Evolutionary conservation across 2,888 invertebrate species (phyloP).

Genomic region (Thumatha senex): DNA sequence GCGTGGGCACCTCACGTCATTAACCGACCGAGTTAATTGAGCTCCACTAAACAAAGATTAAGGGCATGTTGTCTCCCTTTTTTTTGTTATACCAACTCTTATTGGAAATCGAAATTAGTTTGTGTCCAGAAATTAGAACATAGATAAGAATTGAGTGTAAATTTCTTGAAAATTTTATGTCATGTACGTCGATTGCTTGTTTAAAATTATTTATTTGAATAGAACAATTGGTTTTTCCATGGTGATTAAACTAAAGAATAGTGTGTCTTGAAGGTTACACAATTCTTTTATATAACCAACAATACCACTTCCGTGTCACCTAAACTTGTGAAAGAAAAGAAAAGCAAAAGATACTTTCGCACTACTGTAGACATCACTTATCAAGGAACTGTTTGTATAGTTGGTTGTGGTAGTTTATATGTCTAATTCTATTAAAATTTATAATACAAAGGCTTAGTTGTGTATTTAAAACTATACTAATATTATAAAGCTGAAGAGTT

Average conservation of each 20-base stretch:
- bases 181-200: not conserved
- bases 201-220: not conserved
- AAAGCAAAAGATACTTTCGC: too few relatives aligned
- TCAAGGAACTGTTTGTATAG: too few relatives aligned
- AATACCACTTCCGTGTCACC: too few relatives aligned
- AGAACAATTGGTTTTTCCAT: not conserved
- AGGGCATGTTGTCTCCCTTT: slow-evolving; percentile 38
- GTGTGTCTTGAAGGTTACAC: not conserved
- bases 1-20: slow-evolving; percentile 43
- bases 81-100: slow-evolving; percentile 47
- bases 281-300: too few relatives aligned
- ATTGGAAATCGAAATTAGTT: slow-evolving; percentile 48
- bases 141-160: slow-evolving; percentile 27
- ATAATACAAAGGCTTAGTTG: too few relatives aligned
- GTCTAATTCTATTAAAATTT: too few relatives aligned
- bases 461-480: too few relatives aligned
- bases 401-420: too few relatives aligned
- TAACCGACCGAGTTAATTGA: slow-evolving; percentile 55
- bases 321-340: too few relatives aligned
- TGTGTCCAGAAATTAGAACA: slow-evolving; percentile 36
- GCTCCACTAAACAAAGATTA: slow-evolving; percentile 55
- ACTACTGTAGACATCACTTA: too few relatives aligned
- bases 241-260: not conserved
- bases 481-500: too few relatives aligned
- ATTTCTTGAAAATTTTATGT: slow-evolving; percentile 26